Evolutionary conservation across 2,113 vertebrate species (phyloP).

Genomic region (Archilochus colubris): DNA sequence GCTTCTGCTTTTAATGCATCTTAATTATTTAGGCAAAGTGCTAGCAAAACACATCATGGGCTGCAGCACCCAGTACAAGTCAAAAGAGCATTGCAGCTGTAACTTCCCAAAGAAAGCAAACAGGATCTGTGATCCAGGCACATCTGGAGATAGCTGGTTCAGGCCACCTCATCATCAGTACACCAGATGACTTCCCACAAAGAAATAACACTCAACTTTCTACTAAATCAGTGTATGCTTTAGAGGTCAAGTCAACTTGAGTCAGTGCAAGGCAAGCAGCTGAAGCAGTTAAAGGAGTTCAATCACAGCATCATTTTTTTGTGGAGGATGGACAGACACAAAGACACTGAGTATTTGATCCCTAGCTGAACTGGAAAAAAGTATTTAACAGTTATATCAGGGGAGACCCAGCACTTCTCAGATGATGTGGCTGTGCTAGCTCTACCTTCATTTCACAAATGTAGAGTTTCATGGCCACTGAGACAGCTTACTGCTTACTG

Average conservation of each 20-base stretch:
- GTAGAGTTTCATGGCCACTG: not conserved
- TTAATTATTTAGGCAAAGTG: slow-evolving; percentile 77
- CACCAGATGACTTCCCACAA: not conserved
- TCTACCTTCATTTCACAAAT: not conserved
- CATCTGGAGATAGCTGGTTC: not conserved
- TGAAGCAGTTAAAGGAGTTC: not conserved
- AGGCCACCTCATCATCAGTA: not conserved
- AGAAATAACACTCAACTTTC: not conserved
- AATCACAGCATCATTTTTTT: not conserved
- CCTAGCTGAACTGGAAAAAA: not conserved
- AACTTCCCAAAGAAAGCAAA: slow-evolving; percentile 16
- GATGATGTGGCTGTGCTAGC: not conserved
- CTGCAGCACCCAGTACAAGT: not conserved
- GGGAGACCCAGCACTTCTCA: not conserved
- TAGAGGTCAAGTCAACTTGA: not conserved
- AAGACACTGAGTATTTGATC: not conserved
- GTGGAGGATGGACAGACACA: not conserved
- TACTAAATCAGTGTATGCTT: not conserved
- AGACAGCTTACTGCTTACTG: not conserved
- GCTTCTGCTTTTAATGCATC: slow-evolving; percentile 71
- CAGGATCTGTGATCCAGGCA: not conserved
- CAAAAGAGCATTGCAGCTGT: not conserved
- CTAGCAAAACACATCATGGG: slow-evolving; percentile 14
- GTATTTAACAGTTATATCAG: accelerated
- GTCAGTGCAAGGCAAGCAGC: not conserved